These are phyloP conservation scores for Pseudorectes ferrugineus DNA, from an alignment of 2,113 vertebrate species.

Conservation along the genomic window DNA sequence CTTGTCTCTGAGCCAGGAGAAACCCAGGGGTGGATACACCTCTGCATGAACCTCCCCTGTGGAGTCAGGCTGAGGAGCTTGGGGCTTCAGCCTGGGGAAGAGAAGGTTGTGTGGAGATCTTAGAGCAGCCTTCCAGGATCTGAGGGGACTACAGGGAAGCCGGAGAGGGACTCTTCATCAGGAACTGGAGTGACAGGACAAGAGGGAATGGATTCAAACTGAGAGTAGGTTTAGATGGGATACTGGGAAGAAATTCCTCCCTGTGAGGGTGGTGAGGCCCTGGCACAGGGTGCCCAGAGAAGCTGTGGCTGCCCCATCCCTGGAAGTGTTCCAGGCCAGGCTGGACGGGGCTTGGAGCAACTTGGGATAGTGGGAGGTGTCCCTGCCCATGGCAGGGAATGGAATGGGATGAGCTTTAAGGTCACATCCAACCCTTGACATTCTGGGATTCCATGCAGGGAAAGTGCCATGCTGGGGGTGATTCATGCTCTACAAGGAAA, in stretches of 20 bases:
- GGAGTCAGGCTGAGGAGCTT: background rate
- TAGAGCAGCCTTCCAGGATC: background rate
- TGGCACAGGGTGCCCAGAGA: background rate
- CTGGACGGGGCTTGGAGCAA: accelerated
- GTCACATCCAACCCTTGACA: background rate
- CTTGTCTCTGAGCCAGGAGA: background rate
- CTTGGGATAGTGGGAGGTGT: accelerated
- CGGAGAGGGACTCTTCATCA: background rate
- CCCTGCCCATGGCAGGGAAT: background rate
- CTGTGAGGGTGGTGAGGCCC: background rate
- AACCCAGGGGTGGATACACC: background rate
- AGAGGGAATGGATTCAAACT: background rate
- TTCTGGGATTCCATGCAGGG: background rate
- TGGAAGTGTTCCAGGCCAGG: background rate
- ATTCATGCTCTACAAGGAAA: background rate
- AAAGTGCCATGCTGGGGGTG: background rate
- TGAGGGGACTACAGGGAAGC: background rate
- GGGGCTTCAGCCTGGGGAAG: background rate
- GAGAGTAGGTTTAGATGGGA: background rate
- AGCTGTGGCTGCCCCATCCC: background rate
- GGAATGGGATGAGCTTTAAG: background rate
- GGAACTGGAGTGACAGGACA: background rate
- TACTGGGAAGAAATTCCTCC: background rate
- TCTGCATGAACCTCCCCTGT: background rate
- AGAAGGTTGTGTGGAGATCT: background rate